These are phyloP conservation scores for Maniola jurtina DNA, from an alignment of 1,140 invertebrate species.

Conservation along the genomic window DNA sequence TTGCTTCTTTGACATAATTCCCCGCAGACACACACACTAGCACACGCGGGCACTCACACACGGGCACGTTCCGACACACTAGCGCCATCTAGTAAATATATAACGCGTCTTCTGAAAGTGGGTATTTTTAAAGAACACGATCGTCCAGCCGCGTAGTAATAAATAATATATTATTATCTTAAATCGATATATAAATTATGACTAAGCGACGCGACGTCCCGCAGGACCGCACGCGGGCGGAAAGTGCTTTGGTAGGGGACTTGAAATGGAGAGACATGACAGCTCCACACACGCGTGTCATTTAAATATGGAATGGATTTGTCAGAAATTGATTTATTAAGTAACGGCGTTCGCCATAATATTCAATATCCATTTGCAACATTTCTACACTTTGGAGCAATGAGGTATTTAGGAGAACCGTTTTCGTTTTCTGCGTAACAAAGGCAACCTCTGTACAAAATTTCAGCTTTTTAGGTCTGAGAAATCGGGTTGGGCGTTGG, in stretches of 20 bases:
- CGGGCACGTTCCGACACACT: conserved; percentile 27
- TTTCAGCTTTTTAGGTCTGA: too few species aligned
- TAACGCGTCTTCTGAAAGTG: neutral
- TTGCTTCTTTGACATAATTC: neutral
- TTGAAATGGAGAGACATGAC: neutral
- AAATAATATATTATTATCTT: too few species aligned
- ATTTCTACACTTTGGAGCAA: too few species aligned
- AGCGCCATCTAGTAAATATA: conserved; percentile 18
- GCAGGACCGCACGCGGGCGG: conserved; percentile 15
- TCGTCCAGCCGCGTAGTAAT: conserved; percentile 17
- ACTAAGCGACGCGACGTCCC: conserved; percentile 24
- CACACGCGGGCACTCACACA: conserved; percentile 1
- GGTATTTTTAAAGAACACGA: conserved; percentile 1
- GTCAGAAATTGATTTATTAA: too few species aligned
- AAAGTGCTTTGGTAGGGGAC: conserved; percentile 26
- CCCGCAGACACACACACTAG: conserved; percentile 21
- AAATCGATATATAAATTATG: conserved; percentile 30
- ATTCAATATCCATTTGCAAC: too few species aligned
- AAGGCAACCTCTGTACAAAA: too few species aligned
- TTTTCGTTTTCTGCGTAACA: too few species aligned
- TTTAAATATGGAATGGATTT: too few species aligned
- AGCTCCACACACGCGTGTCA: neutral
- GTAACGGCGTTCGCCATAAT: too few species aligned
- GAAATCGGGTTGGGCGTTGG: too few species aligned
- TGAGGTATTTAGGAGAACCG: too few species aligned